Evolutionary conservation across 2,888 invertebrate genomes (phyloP), one percentile per base, ranked within the genome.

Genomic region (Archips xylosteana): DNA sequence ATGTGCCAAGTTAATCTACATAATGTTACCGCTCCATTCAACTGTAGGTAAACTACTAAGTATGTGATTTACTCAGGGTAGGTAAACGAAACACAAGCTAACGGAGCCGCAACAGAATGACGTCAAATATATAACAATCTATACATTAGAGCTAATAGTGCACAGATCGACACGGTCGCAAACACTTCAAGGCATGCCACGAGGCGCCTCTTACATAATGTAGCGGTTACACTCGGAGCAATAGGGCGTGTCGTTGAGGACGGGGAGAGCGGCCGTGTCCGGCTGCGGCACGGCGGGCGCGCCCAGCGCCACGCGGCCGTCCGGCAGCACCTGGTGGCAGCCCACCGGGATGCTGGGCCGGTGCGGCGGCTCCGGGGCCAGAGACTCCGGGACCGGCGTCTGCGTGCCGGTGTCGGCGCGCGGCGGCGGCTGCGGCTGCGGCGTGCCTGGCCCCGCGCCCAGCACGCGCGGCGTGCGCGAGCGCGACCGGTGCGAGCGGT

Each of bases 221-320:
- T 97, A 95, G 91, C 97, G 96, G 94, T 97, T 97, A 95, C 98
- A 98, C 87, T 97, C 97, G 87, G 96, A 96, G 95, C 98, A 98
- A 90, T 95, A 94, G 75, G 96, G 96, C 80, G 95, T 94, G 86
- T 95, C 93, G 93, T 92, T 91, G 91, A 95, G 93, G 83, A 94
- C 90, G 78, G 91, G 91, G 83, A 87, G 89, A 76, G 86, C 80
- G 78, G 85, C 89, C 77, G 85, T 81, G 84, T 83, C 65, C 73
- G 76, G 85, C 80, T 77, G 81, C 47, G 83, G 80, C 60, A 87
- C 86, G 15, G 86, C 84, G 68, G 88, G 87, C 76, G 90, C 88
- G 84, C 90, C 94, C 80, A 88, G 92, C 90, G 91, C 93, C 84
- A 90, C 89, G 90, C 90, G 92, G 85, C 91, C 95, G 91, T 91